Conservation (phyloP, 2,888 invertebrate species). For the Epistrophella euchroma region DNA sequence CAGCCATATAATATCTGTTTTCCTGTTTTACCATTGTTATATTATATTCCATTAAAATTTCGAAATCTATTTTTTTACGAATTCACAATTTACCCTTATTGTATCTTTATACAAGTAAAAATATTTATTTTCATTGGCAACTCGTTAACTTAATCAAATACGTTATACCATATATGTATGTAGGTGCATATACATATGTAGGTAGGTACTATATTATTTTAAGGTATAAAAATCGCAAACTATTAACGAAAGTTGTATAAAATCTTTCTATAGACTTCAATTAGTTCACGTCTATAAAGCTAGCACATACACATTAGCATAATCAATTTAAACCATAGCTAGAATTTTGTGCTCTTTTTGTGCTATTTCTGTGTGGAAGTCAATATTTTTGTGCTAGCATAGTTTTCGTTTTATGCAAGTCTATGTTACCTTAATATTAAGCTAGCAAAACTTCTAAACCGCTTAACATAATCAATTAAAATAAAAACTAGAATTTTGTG, state of each 20-base stretch:
- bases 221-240: conserved; percentile 14
- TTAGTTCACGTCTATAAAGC: too few species aligned
- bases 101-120: not conserved
- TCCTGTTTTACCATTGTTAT: too few species aligned
- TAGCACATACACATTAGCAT: too few species aligned
- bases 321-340: too few species aligned
- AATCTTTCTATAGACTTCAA: conserved; percentile 19
- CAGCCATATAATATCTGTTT: not conserved
- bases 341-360: too few species aligned
- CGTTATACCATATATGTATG: not conserved
- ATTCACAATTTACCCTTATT: not conserved
- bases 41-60: not conserved
- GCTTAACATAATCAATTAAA: too few species aligned
- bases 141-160: conserved; percentile 30
- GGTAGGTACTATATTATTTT: not conserved
- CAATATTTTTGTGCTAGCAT: too few species aligned
- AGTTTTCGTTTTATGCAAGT: too few species aligned
- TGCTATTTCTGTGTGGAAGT: too few species aligned
- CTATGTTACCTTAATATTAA: too few species aligned
- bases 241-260: conserved; percentile 8
- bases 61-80: not conserved
- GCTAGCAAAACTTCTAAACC: too few species aligned
- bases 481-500: too few species aligned
- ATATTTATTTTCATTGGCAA: conserved; percentile 1
- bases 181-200: not conserved